Percentiles rank a stretch among this genome's conserved stretches.
These are phyloP conservation scores for Holothuria leucospilota DNA, from an alignment of 53 echinoderm and acorn worm species.

Conservation along the genomic window DNA sequence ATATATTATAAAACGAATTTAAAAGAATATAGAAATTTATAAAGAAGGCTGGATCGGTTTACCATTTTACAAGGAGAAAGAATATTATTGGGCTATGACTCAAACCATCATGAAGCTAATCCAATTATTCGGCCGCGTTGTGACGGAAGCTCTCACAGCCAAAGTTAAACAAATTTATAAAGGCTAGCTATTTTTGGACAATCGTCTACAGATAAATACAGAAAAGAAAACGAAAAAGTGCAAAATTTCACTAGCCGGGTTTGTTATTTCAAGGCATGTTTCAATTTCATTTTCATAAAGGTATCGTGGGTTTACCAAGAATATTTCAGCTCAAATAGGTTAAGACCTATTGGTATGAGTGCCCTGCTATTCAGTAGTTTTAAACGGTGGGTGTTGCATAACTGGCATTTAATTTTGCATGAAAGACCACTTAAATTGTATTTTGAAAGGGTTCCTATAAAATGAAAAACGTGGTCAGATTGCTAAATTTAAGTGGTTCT, in stretches of 20 bases:
- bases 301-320: conserved; percentile 31
- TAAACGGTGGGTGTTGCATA: conserved; percentile 10
- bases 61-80: no score
- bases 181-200: conserved; percentile 27
- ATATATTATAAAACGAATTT: no score
- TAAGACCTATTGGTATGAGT: conserved; percentile 18
- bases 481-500: no score
- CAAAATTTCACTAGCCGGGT: no score
- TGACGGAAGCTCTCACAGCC: conserved; percentile 32
- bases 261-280: conserved; percentile 12
- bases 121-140: conserved; percentile 8
- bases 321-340: conserved; percentile 16
- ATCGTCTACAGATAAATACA: not conserved
- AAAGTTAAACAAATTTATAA: conserved; percentile 4
- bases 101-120: not conserved
- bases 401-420: not conserved
- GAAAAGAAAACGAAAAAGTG: conserved; percentile 7
- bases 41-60: no score
- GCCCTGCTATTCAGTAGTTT: not conserved
- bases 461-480: no score
- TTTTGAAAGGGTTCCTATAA: no score
- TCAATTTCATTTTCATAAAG: conserved; percentile 20
- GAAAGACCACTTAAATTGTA: no score
- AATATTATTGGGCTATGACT: not conserved
- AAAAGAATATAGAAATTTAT: no score